Percentiles rank a stretch among this genome's conserved stretches.
These are phyloP conservation scores for Oplegnathus fasciatus DNA, from an alignment of 2,113 vertebrate species.

Conservation along the genomic window DNA sequence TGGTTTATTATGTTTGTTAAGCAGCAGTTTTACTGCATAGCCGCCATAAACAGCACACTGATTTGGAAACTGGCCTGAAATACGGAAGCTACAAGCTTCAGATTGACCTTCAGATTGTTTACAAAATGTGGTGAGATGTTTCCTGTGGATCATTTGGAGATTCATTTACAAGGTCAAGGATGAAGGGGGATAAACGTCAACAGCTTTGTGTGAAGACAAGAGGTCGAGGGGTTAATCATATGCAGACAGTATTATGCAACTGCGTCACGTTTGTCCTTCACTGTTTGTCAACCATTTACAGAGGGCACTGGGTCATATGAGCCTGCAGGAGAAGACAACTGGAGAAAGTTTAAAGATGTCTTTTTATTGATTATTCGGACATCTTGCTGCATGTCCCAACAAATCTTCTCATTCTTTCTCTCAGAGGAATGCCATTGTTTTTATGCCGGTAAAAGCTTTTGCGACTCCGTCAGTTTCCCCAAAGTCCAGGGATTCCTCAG, in stretches of 20 bases:
- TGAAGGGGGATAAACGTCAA: background rate
- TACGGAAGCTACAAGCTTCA: background rate
- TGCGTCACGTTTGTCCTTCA: background rate
- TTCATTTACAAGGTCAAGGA: slow-evolving; percentile 28
- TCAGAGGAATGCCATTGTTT: slow-evolving; percentile 53
- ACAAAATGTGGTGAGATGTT: background rate
- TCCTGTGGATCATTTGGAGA: background rate
- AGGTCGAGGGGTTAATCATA: slow-evolving; percentile 27
- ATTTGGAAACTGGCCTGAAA: background rate
- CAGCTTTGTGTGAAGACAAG: slow-evolving; percentile 5
- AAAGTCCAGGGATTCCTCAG: slow-evolving; percentile 53
- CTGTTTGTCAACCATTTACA: slow-evolving; percentile 12
- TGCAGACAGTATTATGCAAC: slow-evolving; percentile 39
- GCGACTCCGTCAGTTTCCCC: slow-evolving; percentile 28
- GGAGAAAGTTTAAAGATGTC: background rate
- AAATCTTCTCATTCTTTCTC: background rate
- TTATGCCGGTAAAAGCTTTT: slow-evolving; percentile 20
- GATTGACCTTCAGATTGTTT: background rate
- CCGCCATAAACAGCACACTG: background rate
- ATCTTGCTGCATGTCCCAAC: background rate
- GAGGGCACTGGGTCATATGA: background rate
- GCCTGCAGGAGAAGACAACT: background rate
- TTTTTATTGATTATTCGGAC: slow-evolving; percentile 4
- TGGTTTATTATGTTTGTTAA: slow-evolving; percentile 20
- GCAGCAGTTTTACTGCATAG: background rate